Evolutionary conservation across 2,113 vertebrate genomes (phyloP).

Genomic region (Anarhynchus alexandrinus): DNA sequence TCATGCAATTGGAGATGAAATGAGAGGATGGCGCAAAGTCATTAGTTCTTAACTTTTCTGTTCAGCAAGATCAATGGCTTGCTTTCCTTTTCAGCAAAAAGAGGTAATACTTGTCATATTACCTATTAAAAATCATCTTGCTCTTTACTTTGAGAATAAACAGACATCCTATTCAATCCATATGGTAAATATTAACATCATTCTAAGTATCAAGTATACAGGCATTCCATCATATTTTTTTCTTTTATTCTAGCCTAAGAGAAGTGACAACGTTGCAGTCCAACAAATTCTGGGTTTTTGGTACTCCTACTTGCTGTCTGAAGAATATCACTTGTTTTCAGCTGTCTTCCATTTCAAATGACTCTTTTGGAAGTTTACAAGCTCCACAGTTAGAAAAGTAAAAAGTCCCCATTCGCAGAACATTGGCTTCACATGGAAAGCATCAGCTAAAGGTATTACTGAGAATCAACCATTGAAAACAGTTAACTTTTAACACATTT

Average conservation of each 20-base stretch:
- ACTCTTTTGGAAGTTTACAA: background rate
- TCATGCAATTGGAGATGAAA: background rate
- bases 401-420: background rate
- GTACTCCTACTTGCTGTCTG: background rate
- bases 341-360: background rate
- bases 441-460: background rate
- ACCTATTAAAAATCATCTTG: background rate
- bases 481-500: background rate
- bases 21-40: background rate
- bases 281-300: background rate
- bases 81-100: background rate
- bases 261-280: background rate
- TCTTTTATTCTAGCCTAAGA: background rate
- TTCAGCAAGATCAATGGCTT: background rate
- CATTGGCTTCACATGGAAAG: background rate
- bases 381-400: background rate
- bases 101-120: background rate
- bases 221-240: background rate
- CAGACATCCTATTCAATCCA: background rate
- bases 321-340: background rate
- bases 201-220: background rate
- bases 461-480: background rate
- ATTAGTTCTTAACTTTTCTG: background rate
- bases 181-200: slow-evolving; percentile 7
- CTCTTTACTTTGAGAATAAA: slow-evolving; percentile 6